Base-by-base conservation (phyloP, 1,140 invertebrate genomes). In the Pseudomyrmex dendroicus region DNA sequence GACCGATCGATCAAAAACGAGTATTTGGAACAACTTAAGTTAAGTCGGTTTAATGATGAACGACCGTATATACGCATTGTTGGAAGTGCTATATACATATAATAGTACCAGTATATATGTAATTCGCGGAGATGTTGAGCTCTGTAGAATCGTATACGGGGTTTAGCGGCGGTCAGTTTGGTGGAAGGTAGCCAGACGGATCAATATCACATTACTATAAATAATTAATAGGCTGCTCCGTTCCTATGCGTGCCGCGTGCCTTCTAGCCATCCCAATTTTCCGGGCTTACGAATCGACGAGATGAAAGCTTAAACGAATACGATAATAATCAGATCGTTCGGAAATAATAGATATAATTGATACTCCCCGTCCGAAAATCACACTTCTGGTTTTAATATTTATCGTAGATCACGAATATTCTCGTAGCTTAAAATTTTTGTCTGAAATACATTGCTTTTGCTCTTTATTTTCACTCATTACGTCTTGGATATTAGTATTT, bases 161-260 rank as follows among this genome's bases (percentile, higher is more conserved):
- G 85, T 70, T 88, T 84, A 87, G 74, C 80, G 72, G n/a, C 76
- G 84, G 84, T 92, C 85, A 86, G 84, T 87, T 82, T 73, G 70
- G 76, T 86, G 84, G 82, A 88, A 86, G 89, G 84, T 90, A 88
- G 84, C 92, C 91, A 91, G 91, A 93, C 92, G 90, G 91, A 92
- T 94, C 93, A 90, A 94, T 94, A 93, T 91, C 91, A 90, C 92
- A 94, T 94, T 93, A 93, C 91, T 90, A 93, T 93, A 92, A 94
- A 94, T 94, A 93, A 93, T 93, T 93, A 93, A 93, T 93, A 89
- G 77, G 52, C 76, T 84, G 54, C 59, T 57, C 83, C 83, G 89
- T 86, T 85, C 50, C 73, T 86, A 61, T 78, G 67, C 89, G 66
- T 86, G 20, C 54, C 85, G 59, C 73, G 64, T 70, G 76, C 78